These are phyloP conservation scores for Psix sp. DNA, from an alignment of 1,140 invertebrate species.

Conservation along the genomic window DNA sequence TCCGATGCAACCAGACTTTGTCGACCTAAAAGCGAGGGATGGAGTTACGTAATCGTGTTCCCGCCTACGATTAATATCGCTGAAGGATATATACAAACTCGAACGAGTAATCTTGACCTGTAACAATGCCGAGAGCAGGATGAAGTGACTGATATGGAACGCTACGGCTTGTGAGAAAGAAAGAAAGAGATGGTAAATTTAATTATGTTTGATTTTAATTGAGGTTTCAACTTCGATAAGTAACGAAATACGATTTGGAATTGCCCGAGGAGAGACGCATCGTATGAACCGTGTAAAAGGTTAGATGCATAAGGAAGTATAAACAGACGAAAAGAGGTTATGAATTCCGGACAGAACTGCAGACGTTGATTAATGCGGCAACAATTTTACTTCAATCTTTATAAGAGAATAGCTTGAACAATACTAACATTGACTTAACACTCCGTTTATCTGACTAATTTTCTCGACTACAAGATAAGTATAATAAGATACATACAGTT, in stretches of 20 bases:
- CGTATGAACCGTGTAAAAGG: no score
- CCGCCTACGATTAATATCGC: slow-evolving; percentile 43
- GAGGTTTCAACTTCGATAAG: no score
- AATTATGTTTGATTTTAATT: background rate
- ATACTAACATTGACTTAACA: slow-evolving; percentile 7
- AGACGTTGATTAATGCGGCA: no score
- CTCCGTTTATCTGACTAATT: slow-evolving; percentile 6
- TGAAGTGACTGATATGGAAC: slow-evolving; percentile 3
- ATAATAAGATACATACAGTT: background rate
- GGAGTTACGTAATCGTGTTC: slow-evolving; percentile 25
- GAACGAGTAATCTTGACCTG: slow-evolving; percentile 38
- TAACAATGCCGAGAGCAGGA: slow-evolving; percentile 31
- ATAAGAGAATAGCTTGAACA: background rate
- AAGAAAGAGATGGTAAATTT: slow-evolving; percentile 10
- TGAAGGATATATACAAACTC: slow-evolving; percentile 24
- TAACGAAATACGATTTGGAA: no score
- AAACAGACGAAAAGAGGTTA: no score
- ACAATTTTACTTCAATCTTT: slow-evolving; percentile 1
- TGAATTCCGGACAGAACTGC: no score
- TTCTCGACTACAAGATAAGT: background rate
- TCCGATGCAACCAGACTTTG: slow-evolving; percentile 20
- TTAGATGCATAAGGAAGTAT: no score
- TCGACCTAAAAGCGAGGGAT: slow-evolving; percentile 17
- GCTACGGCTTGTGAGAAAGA: background rate
- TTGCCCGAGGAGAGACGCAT: no score